Evolutionary conservation across 2,113 vertebrate genomes (phyloP), one percentile per base, ranked within the genome.

Genomic region (Artemisiospiza belli): DNA sequence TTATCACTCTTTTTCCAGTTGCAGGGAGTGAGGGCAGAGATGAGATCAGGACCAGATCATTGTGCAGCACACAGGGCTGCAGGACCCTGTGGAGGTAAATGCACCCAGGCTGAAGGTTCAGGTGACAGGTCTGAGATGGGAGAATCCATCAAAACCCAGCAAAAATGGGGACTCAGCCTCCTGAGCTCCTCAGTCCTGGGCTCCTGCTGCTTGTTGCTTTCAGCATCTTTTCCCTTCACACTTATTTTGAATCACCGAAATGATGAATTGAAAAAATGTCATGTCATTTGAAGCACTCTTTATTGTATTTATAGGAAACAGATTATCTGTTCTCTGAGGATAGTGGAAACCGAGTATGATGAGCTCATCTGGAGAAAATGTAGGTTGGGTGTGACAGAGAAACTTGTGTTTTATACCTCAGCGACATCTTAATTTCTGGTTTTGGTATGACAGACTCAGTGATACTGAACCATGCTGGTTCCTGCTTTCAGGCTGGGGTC

Each of bases 361-460:
- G 95, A 89, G 75, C 62, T 91, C 91, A 94, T 91, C 69, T 85
- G 66, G 66, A 94, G 93, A 96, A 95, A 94, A 94, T 69, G 89
- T 23, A 84, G 46, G 22, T 57, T 94, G 87, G 74, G 91, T 81
- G 91, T 92, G 95, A 96, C 6, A 3, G 94, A 91, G 77, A 94
- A 89, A 81, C 43, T 63, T 47, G 19, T 84, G 49, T 79, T 92
- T 81, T 82, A 68, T 79, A 90, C 57, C 0, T 0, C 58, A 89
- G 16, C 49, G 83, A 55, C 2, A 2, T 47, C 15, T 66, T 21
- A 66, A 80, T 85, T 55, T 62, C 83, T 67, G 68, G 63, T 59
- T 85, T 63, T 79, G 74, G 58, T 64, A 8, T 62, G 77, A 55
- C 63, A 59, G 64, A 55, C 37, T 30, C 54, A 27, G 37, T 2